Conservation (phyloP, 1,140 invertebrate species). For the Geopemphigus sp. region DNA sequence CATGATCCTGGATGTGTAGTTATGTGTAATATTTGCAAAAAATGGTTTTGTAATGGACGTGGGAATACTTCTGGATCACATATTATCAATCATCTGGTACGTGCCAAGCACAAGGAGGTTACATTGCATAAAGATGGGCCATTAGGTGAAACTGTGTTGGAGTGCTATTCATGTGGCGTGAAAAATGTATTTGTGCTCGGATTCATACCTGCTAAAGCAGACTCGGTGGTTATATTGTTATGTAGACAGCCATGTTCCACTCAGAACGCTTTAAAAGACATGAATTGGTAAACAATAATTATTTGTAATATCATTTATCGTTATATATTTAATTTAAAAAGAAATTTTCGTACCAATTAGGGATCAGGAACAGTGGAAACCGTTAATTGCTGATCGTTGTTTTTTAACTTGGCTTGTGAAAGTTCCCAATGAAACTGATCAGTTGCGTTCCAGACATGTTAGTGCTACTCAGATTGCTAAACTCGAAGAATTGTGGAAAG, state of each 20-base stretch:
- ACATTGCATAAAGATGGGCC: conserved; percentile 96
- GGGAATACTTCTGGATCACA: conserved; percentile 98
- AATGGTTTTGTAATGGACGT: conserved; percentile 99
- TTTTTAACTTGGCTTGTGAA: conserved; percentile 97
- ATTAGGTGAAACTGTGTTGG: conserved; percentile 93
- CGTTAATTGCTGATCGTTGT: conserved; percentile 91
- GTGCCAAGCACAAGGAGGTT: conserved; percentile 98
- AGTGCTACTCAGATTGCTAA: conserved; percentile 96
- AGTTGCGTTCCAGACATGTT: conserved; percentile 90
- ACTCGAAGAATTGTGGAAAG: conserved; percentile 98
- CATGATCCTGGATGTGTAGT: conserved; percentile 97
- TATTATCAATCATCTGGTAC: conserved; percentile 96
- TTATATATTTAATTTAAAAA: not conserved
- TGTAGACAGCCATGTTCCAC: conserved; percentile 97
- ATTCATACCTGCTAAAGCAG: conserved; percentile 98
- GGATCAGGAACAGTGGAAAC: conserved; percentile 99
- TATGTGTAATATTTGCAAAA: conserved; percentile 96
- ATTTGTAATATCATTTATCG: not conserved
- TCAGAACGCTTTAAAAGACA: conserved; percentile 93
- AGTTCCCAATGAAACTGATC: conserved; percentile 91
- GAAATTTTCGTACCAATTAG: conserved; percentile 51
- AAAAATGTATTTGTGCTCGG: conserved; percentile 97
- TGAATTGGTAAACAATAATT: conserved; percentile 78
- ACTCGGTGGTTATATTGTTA: conserved; percentile 96
- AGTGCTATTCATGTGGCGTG: conserved; percentile 98